A percentile compares a stretch with the other conserved stretches of the same genome.
These are phyloP conservation scores for Anas bahamensis DNA, from an alignment of 2,797 vertebrate genomes.

Conservation along the genomic window DNA sequence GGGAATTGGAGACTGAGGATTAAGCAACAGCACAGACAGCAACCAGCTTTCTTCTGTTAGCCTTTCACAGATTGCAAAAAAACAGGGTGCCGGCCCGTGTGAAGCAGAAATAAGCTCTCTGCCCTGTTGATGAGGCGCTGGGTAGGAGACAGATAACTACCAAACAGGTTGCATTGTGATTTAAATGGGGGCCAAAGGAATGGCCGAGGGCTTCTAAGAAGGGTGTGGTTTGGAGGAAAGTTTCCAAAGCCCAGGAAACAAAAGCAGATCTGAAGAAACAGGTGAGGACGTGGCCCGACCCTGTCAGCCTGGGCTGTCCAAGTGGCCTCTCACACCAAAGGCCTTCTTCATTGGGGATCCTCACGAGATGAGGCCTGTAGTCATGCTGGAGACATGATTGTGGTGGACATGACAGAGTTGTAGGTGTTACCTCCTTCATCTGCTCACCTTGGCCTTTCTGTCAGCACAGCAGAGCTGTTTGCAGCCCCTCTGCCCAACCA, in stretches of 20 bases:
- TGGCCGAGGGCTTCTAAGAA: neutral
- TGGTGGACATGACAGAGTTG: neutral
- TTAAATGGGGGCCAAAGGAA: neutral
- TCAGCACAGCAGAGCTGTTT: neutral
- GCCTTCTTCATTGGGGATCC: rapidly evolving
- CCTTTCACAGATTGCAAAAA: neutral
- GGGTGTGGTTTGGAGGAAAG: neutral
- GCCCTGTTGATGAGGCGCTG: neutral
- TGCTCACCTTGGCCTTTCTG: neutral
- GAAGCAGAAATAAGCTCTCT: constrained; percentile 17
- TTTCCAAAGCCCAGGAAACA: neutral
- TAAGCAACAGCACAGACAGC: constrained; percentile 56
- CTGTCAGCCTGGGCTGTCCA: neutral
- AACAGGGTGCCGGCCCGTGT: neutral
- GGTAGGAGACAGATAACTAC: constrained; percentile 5
- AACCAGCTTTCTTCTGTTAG: constrained; percentile 42
- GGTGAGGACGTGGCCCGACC: neutral
- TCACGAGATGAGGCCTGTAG: neutral
- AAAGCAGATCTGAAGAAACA: neutral
- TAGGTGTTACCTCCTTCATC: neutral
- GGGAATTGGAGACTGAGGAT: constrained; percentile 66
- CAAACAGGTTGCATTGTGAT: neutral
- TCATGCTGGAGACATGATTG: rapidly evolving
- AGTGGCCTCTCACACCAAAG: neutral
- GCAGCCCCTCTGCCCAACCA: rapidly evolving